A percentile compares a stretch with the other conserved stretches of the same genome.
Evolutionary conservation across 1,140 invertebrate species (phyloP).

Genomic region (Bathynomus jamesi): DNA sequence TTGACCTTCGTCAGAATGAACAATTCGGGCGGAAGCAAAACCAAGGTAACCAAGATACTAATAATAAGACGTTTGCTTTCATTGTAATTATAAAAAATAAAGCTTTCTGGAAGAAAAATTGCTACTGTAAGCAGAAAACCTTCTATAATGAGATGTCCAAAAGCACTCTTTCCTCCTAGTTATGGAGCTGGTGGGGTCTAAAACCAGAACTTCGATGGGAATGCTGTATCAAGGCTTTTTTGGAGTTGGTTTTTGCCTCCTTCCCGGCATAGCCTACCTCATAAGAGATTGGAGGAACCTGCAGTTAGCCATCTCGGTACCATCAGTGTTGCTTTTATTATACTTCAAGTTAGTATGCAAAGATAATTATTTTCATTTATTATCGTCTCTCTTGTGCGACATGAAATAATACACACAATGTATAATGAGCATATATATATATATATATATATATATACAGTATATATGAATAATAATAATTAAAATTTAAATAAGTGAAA

Average conservation of each 20-base stretch:
- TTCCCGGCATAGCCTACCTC: conserved; percentile 54
- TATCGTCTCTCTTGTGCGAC: neutral
- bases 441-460: neutral
- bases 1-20: no score
- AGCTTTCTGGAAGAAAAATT: no score
- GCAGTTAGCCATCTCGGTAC: conserved; percentile 64
- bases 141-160: no score
- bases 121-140: no score
- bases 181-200: neutral
- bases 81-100: no score
- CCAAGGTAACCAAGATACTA: no score
- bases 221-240: conserved; percentile 11
- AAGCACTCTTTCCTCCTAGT: no score
- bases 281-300: conserved; percentile 67
- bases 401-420: neutral
- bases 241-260: conserved; percentile 24
- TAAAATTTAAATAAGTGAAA: neutral
- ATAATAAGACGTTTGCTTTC: no score
- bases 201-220: conserved; percentile 4
- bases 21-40: no score
- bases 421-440: neutral
- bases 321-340: conserved; percentile 59
- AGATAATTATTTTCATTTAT: neutral
- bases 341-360: conserved; percentile 53
- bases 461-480: neutral